These are phyloP conservation scores for Bombus balteatus DNA, from an alignment of 1,140 invertebrate species.

Conservation along the genomic window DNA sequence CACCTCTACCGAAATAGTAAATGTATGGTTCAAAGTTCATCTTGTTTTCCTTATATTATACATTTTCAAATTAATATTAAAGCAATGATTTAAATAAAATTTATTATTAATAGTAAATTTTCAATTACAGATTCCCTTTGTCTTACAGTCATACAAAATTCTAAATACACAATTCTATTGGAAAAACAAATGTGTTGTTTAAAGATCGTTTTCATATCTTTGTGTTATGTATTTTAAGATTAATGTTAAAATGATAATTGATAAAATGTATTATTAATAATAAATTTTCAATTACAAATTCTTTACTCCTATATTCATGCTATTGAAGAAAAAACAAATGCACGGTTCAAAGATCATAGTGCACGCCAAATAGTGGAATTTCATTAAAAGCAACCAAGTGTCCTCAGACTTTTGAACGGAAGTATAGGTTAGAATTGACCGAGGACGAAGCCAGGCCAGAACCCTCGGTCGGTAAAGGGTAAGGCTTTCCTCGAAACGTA, in stretches of 20 bases:
- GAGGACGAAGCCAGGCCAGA: neutral
- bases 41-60: too few relatives aligned
- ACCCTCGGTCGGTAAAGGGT: constrained; percentile 11
- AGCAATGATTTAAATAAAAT: too few relatives aligned
- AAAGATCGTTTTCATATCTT: too few relatives aligned
- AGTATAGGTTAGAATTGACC: constrained; percentile 31
- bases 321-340: neutral
- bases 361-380: neutral
- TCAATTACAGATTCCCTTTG: too few relatives aligned
- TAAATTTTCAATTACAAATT: neutral
- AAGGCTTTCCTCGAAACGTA: constrained; percentile 34
- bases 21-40: too few relatives aligned
- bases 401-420: constrained; percentile 14
- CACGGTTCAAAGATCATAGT: neutral
- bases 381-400: neutral
- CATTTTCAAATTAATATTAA: too few relatives aligned
- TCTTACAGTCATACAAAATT: too few relatives aligned
- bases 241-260: too few relatives aligned
- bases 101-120: too few relatives aligned
- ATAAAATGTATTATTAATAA: neutral
- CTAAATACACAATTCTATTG: too few relatives aligned
- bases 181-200: too few relatives aligned
- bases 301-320: neutral
- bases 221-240: too few relatives aligned
- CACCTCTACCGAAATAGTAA: rapidly evolving